phyloP scores from a whole-genome alignment of 2,888 invertebrate species.

The Ligdia adustata region DNA sequence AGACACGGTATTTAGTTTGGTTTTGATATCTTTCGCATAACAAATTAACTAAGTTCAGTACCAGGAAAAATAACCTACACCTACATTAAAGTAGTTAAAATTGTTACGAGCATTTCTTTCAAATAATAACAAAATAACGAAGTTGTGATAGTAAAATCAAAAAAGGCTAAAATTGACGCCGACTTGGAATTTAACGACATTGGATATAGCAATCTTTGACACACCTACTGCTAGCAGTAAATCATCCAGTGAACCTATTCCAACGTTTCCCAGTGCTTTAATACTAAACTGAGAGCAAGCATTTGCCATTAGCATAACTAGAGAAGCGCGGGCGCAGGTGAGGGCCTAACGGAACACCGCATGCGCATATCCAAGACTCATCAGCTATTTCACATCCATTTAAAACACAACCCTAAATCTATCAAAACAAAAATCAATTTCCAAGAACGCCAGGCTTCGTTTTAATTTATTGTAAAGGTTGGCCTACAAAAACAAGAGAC shows the following conservation, averaged over 20 bases:
- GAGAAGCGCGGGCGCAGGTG: slow-evolving; percentile 80
- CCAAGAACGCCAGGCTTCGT: slow-evolving; percentile 30
- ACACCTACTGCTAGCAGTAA: slow-evolving; percentile 40
- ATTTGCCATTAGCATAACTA: slow-evolving; percentile 79
- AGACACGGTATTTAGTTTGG: no score
- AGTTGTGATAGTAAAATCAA: slow-evolving; percentile 4
- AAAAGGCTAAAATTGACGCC: slow-evolving; percentile 2
- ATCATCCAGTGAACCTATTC: slow-evolving; percentile 56
- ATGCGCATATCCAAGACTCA: slow-evolving; percentile 64
- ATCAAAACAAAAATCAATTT: slow-evolving; percentile 52
- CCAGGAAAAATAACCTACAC: no score
- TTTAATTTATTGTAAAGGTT: slow-evolving; percentile 59
- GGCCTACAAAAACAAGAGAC: slow-evolving; percentile 57
- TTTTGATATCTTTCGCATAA: no score
- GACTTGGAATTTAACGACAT: slow-evolving; percentile 14
- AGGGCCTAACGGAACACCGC: slow-evolving; percentile 75
- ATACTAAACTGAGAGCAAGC: slow-evolving; percentile 57
- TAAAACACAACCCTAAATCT: slow-evolving; percentile 59
- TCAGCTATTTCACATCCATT: slow-evolving; percentile 52
- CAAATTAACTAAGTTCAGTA: no score
- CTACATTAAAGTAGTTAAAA: no score
- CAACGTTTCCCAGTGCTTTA: slow-evolving; percentile 51
- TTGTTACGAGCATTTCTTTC: no score
- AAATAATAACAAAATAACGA: no score
- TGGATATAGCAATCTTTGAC: slow-evolving; percentile 36